These are phyloP conservation scores for Hippasteria phrygiana DNA, from an alignment of 53 echinoderm and acorn worm genomes.

Conservation along the genomic window DNA sequence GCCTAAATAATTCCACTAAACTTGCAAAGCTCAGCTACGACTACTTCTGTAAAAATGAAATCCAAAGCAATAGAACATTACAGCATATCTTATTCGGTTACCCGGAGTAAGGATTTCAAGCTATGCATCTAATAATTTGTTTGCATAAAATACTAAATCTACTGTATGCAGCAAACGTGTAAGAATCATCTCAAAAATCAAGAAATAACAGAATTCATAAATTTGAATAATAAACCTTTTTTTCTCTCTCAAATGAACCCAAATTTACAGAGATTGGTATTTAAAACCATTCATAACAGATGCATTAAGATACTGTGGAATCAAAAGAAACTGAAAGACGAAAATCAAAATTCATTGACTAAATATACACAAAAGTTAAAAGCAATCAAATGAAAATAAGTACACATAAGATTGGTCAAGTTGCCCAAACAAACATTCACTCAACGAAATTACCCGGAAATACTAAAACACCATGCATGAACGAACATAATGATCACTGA, in stretches of 20 bases:
- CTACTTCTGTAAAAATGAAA: conserved; percentile 13
- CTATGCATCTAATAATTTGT: conserved; percentile 12
- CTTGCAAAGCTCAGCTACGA: background rate
- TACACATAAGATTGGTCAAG: conserved; percentile 8
- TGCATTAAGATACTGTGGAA: conserved; percentile 21
- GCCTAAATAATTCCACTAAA: conserved; percentile 16
- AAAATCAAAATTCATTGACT: conserved; percentile 33
- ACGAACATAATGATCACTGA: too few species aligned
- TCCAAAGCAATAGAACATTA: background rate
- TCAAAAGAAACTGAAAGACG: conserved; percentile 48
- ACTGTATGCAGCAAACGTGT: conserved; percentile 32
- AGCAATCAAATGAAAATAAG: conserved; percentile 25
- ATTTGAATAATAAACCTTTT: conserved; percentile 60
- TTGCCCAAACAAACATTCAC: background rate
- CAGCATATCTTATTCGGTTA: background rate
- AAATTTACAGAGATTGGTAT: conserved; percentile 58
- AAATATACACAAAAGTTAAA: conserved; percentile 57
- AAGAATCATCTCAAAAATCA: conserved; percentile 14
- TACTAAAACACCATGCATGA: background rate
- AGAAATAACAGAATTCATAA: conserved; percentile 2
- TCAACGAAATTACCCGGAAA: background rate
- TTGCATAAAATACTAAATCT: conserved; percentile 40
- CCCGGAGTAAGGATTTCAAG: background rate
- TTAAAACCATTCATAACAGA: background rate
- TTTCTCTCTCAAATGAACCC: conserved; percentile 52